phyloP scores from a whole-genome alignment of 2,113 vertebrate genomes.

The Phyllostomus discolor region DNA sequence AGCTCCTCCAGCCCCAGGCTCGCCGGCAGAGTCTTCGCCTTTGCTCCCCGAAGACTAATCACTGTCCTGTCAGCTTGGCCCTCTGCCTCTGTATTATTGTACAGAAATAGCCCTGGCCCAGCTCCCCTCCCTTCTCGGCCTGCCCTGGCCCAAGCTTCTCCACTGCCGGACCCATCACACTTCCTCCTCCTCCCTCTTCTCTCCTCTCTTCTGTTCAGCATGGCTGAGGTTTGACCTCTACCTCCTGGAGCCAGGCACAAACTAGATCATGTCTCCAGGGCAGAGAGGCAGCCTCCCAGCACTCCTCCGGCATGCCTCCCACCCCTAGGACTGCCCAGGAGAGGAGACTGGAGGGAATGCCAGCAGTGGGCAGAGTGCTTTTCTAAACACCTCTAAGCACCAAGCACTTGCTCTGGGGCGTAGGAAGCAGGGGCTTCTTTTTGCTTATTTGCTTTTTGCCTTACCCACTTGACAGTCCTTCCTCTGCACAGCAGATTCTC shows the following conservation, averaged over 20 bases:
- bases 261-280: not conserved
- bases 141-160: not conserved
- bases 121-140: not conserved
- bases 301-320: fast-evolving
- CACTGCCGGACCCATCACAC: fast-evolving
- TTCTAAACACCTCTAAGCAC: not conserved
- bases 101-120: slow-evolving; percentile 61
- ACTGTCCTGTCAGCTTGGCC: slow-evolving; percentile 59
- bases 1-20: slow-evolving; percentile 27
- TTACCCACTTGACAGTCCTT: not conserved
- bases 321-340: too few species aligned
- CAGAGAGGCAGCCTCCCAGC: not conserved
- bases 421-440: not conserved
- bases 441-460: not conserved
- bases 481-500: not conserved
- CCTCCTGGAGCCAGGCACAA: slow-evolving; percentile 51
- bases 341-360: not conserved
- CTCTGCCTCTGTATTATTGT: slow-evolving; percentile 71
- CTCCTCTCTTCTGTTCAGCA: not conserved
- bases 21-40: slow-evolving; percentile 45
- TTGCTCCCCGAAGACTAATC: slow-evolving; percentile 57
- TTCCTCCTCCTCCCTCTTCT: slow-evolving; percentile 7
- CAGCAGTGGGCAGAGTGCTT: not conserved
- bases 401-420: not conserved
- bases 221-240: slow-evolving; percentile 24